phyloP scores from a whole-genome alignment of 2,113 vertebrate species.

The Myotis davidii region DNA sequence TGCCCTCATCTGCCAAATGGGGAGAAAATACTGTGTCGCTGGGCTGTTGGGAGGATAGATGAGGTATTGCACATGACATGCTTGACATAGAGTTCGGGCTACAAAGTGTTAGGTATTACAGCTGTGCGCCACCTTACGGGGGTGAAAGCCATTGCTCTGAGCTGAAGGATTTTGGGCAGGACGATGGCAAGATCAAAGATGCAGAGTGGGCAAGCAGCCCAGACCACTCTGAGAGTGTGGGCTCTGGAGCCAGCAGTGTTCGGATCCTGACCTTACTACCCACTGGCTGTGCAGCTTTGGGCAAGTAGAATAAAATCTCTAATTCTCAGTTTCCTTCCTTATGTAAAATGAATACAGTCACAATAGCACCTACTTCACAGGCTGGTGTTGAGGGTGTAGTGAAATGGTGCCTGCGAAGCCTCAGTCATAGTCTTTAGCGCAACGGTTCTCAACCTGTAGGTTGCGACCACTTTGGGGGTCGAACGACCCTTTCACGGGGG shows the following conservation, averaged over 20 bases:
- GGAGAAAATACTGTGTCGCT: fast-evolving
- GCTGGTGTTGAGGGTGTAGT: not conserved
- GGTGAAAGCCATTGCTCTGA: too few relatives aligned
- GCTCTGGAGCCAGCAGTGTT: not conserved
- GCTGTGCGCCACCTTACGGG: not conserved
- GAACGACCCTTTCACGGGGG: too few relatives aligned
- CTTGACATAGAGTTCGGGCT: not conserved
- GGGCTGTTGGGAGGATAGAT: not conserved
- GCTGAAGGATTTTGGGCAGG: too few relatives aligned
- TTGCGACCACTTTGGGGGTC: too few relatives aligned
- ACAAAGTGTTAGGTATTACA: fast-evolving
- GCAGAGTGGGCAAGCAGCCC: fast-evolving
- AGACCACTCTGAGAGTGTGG: fast-evolving
- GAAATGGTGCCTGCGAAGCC: too few relatives aligned
- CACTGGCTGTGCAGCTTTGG: fast-evolving
- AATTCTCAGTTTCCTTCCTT: not conserved
- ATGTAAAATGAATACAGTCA: not conserved
- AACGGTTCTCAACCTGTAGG: too few relatives aligned
- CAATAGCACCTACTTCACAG: not conserved
- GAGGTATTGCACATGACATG: not conserved
- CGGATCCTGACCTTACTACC: not conserved
- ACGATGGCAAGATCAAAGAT: not conserved
- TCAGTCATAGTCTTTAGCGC: fast-evolving
- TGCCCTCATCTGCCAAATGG: not conserved
- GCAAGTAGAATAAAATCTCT: not conserved